phyloP scores from a whole-genome alignment of 2,113 vertebrate species.

The Odontophorus gujanensis region DNA sequence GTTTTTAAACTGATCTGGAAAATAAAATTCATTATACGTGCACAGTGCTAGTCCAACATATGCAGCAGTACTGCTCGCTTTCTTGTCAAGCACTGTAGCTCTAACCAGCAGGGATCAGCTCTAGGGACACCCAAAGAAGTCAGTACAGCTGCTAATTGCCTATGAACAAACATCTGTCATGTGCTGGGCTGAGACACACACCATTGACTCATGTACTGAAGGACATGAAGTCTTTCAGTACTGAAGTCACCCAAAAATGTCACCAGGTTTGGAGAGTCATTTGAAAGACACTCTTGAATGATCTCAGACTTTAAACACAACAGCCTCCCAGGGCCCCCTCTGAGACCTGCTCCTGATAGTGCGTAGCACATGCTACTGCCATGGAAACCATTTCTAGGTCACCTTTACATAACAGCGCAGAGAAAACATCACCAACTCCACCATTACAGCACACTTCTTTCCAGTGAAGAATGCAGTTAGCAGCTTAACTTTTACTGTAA shows the following conservation, averaged over 20 bases:
- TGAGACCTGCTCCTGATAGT: not conserved
- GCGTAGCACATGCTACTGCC: not conserved
- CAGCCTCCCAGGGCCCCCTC: not conserved
- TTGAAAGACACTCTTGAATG: not conserved
- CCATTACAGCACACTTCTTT: not conserved
- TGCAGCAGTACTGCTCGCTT: not conserved
- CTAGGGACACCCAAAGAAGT: not conserved
- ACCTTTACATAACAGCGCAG: not conserved
- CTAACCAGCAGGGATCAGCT: not conserved
- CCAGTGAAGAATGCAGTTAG: fast-evolving
- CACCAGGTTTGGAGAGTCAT: not conserved
- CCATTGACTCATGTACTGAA: not conserved
- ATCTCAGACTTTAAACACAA: not conserved
- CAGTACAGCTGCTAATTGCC: not conserved
- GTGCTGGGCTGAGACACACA: constrained; percentile 4
- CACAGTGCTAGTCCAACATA: not conserved
- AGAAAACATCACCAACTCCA: not conserved
- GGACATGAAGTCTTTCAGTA: too few relatives aligned
- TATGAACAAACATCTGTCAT: not conserved
- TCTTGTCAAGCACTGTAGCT: not conserved
- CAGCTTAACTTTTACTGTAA: not conserved
- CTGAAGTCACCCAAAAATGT: not conserved
- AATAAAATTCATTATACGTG: too few relatives aligned
- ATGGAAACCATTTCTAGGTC: constrained; percentile 26
- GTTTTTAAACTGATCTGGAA: not conserved